These are phyloP conservation scores for Plutomurus gul DNA, from an alignment of 1,140 invertebrate genomes.

Conservation along the genomic window DNA sequence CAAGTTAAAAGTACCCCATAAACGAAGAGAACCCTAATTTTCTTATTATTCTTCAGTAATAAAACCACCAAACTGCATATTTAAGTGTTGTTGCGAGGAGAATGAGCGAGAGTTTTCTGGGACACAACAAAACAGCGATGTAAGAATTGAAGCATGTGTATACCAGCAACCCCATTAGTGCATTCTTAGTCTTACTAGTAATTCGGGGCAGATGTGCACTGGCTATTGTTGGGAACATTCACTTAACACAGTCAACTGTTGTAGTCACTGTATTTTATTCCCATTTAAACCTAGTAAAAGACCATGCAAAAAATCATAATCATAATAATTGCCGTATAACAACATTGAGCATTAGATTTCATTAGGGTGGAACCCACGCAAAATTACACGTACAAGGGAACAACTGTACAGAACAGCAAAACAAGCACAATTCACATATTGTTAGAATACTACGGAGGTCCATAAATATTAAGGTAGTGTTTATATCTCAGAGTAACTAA, in stretches of 20 bases:
- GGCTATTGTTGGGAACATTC: neutral
- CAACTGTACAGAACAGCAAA: neutral
- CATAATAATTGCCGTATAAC: slow-evolving; percentile 13
- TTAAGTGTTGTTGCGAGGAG: neutral
- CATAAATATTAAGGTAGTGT: neutral
- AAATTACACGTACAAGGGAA: neutral
- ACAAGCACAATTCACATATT: neutral
- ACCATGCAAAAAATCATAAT: slow-evolving; percentile 27
- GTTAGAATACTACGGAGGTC: neutral
- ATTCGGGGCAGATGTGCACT: too few species aligned
- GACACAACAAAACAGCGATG: neutral
- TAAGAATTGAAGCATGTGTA: neutral
- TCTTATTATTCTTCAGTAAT: neutral
- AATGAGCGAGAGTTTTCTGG: neutral
- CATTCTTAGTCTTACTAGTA: too few species aligned
- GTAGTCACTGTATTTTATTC: neutral
- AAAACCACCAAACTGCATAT: neutral
- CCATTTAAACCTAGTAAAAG: slow-evolving; percentile 1
- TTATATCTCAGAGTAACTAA: neutral
- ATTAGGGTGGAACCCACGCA: too few species aligned
- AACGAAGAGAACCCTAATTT: slow-evolving; percentile 1
- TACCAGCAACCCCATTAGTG: too few species aligned
- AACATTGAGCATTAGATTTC: too few species aligned
- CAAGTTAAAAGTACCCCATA: neutral
- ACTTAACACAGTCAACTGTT: neutral